Conservation (phyloP, 2,113 vertebrate genomes). For the Tragelaphus strepsiceros region DNA sequence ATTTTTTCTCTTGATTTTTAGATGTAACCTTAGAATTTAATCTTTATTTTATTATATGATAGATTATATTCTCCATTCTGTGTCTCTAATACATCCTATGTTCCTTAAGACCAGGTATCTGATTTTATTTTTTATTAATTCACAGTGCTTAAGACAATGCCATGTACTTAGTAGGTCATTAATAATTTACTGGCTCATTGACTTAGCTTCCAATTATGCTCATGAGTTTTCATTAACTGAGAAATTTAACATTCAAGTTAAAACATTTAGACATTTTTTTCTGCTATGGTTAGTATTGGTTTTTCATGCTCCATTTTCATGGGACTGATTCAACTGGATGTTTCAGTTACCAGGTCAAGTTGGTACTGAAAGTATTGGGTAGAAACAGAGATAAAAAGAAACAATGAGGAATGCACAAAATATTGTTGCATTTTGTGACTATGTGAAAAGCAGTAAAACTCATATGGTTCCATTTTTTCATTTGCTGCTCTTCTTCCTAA, state of each 20-base stretch:
- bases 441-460: neutral
- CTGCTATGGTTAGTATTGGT: slow-evolving; percentile 2
- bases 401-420: neutral
- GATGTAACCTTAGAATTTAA: neutral
- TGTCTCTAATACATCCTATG: neutral
- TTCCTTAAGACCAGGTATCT: neutral
- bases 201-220: slow-evolving; percentile 26
- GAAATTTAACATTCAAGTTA: slow-evolving; percentile 39
- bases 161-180: neutral
- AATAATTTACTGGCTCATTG: slow-evolving; percentile 40
- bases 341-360: slow-evolving; percentile 7
- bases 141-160: neutral
- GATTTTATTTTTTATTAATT: neutral
- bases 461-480: neutral
- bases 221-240: slow-evolving; percentile 54
- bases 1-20: neutral
- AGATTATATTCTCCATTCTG: neutral
- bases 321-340: neutral
- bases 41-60: neutral
- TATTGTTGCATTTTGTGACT: neutral
- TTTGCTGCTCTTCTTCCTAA: neutral
- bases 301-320: slow-evolving; percentile 27
- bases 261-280: slow-evolving; percentile 19
- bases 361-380: neutral
- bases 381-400: neutral